Evolutionary conservation across 2,113 vertebrate species (phyloP).

Genomic region (Rhipidura dahli): DNA sequence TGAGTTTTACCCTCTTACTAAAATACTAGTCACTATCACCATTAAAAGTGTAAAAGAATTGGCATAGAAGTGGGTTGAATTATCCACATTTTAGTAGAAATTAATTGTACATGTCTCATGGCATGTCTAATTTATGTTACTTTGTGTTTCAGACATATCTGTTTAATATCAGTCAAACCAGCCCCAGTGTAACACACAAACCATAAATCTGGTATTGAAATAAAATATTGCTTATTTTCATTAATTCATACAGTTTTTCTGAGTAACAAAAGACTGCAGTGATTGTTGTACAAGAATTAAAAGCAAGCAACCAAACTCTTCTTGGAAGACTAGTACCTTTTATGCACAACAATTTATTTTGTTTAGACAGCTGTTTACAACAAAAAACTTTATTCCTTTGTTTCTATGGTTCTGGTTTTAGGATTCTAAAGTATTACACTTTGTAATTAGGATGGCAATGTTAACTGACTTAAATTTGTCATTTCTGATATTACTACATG

Average conservation of each 20-base stretch:
- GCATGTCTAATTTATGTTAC: conserved; percentile 75
- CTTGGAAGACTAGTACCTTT: conserved; percentile 17
- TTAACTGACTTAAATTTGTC: neutral
- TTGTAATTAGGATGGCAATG: neutral
- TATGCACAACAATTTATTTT: neutral
- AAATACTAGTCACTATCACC: conserved; percentile 56
- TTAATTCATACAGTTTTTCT: conserved; percentile 52
- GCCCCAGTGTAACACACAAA: conserved; percentile 54
- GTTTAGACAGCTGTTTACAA: neutral
- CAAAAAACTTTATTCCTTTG: neutral
- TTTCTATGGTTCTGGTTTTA: neutral
- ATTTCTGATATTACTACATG: neutral
- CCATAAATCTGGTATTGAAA: conserved; percentile 65
- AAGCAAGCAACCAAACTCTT: neutral
- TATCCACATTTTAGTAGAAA: conserved; percentile 58
- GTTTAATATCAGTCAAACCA: conserved; percentile 39
- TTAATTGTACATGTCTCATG: conserved; percentile 59
- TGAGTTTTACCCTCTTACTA: conserved; percentile 67
- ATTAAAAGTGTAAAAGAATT: conserved; percentile 64
- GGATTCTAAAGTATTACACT: neutral
- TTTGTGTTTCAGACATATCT: conserved; percentile 51
- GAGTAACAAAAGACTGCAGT: conserved; percentile 26
- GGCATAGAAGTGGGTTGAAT: conserved; percentile 47
- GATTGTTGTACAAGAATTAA: conserved; percentile 50
- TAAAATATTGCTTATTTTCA: conserved; percentile 68